phyloP scores from a whole-genome alignment of 2,797 vertebrate genomes.

The Pantherophis vulpinus region DNA sequence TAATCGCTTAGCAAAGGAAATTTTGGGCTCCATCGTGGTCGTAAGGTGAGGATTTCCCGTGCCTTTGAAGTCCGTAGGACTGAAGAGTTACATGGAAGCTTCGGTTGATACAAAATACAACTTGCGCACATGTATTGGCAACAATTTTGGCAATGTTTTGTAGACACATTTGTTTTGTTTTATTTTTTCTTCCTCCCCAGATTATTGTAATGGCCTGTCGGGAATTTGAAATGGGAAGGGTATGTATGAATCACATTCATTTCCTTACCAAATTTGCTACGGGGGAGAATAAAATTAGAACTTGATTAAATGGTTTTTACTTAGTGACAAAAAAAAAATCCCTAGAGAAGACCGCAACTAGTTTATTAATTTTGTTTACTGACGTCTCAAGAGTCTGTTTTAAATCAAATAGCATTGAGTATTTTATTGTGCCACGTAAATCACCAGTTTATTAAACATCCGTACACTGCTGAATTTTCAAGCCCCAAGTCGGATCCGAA shows the following conservation, averaged over 20 bases:
- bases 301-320: not conserved
- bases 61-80: not conserved
- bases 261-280: not conserved
- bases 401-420: not conserved
- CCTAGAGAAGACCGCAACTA: not conserved
- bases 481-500: not conserved
- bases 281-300: not conserved
- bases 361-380: not conserved
- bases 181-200: slow-evolving; percentile 65
- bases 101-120: not conserved
- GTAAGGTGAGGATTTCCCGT: not conserved
- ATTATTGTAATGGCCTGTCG: slow-evolving; percentile 98
- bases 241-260: slow-evolving; percentile 70
- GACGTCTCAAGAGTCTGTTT: not conserved
- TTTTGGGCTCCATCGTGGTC: not conserved
- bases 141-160: not conserved
- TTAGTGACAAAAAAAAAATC: not conserved
- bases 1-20: not conserved
- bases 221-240: slow-evolving; percentile 99
- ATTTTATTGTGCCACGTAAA: not conserved
- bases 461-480: not conserved
- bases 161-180: not conserved
- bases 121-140: not conserved
- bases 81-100: not conserved
- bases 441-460: not conserved